These are phyloP conservation scores for Probosciger aterrimus DNA, from an alignment of 2,113 vertebrate genomes.

Conservation along the genomic window DNA sequence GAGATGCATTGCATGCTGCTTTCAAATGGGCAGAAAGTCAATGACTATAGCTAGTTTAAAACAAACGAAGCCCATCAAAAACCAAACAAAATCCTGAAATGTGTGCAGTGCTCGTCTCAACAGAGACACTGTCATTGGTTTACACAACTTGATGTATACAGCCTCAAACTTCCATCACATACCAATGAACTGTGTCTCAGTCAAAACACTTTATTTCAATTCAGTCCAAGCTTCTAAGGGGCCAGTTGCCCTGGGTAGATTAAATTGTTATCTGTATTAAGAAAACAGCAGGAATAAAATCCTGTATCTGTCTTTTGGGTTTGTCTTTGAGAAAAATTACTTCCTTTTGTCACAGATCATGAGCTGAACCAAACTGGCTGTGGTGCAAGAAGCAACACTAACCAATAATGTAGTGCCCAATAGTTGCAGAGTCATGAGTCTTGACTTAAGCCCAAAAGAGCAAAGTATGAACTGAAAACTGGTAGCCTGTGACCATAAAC, in stretches of 20 bases:
- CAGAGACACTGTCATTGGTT: neutral
- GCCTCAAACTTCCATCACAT: neutral
- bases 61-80: neutral
- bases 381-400: neutral
- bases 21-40: neutral
- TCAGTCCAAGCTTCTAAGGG: neutral
- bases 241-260: neutral
- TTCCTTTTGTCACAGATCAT: neutral
- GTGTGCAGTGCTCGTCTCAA: neutral
- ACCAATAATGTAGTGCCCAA: neutral
- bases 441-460: neutral
- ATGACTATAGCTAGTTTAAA: neutral
- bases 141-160: neutral
- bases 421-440: neutral
- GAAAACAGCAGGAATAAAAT: neutral
- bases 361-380: neutral
- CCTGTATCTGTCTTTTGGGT: neutral
- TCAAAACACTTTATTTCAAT: neutral
- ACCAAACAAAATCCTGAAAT: neutral
- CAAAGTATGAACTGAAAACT: neutral
- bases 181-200: neutral
- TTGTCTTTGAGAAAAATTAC: neutral
- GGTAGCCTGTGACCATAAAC: neutral
- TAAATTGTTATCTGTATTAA: neutral
- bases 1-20: neutral